Evolutionary conservation across 1,140 invertebrate genomes (phyloP), one percentile per base, ranked within the genome.

Genomic region (Berghia stephanieae): DNA sequence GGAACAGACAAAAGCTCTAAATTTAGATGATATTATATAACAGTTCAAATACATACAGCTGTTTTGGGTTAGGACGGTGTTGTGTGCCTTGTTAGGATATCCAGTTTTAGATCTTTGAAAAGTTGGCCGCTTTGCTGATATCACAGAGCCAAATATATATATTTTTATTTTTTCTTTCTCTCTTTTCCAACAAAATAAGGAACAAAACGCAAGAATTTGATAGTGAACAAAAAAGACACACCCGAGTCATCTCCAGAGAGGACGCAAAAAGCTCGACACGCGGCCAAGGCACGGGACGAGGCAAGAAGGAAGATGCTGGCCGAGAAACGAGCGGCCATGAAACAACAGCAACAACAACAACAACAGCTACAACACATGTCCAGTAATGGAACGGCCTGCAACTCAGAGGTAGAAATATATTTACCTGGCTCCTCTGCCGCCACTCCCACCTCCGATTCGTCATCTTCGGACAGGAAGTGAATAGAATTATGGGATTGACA

Each of bases 291-390:
- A 40, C 90, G 95, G 2, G 95, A 96, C 84, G 93, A 94, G 69
- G 93, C 94, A 40, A 91, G 95, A 77, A 93, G 94, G 80, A 93
- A 94, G 83, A 91, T 96, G 90, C 87, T 96, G 67, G 95, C 95
- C 84, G 94, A 94, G 83, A 92, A 92, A 82, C 91, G 94, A 78
- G 92, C 92, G 80, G 93, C 93, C 10, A 88, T 89, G 85, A 86
- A 88, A 77, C 84, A 88, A 82, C 85, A 81, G 43, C 81, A 81
- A 31, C 90, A 91, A 44, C 79, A 83, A 49, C 75, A 78, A 34
- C 68, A 76, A 34, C 57, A 69, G 49, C 43, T 38, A 21, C 38
- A 79, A 69, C 3, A 18, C 44, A 18, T 82, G 83, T 42, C 81
- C 87, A 31, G 86, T 87, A 80, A 88, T 88, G 44, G 86, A 79